These are phyloP conservation scores for Nibea coibor DNA, from an alignment of 2,113 vertebrate species.

Conservation along the genomic window DNA sequence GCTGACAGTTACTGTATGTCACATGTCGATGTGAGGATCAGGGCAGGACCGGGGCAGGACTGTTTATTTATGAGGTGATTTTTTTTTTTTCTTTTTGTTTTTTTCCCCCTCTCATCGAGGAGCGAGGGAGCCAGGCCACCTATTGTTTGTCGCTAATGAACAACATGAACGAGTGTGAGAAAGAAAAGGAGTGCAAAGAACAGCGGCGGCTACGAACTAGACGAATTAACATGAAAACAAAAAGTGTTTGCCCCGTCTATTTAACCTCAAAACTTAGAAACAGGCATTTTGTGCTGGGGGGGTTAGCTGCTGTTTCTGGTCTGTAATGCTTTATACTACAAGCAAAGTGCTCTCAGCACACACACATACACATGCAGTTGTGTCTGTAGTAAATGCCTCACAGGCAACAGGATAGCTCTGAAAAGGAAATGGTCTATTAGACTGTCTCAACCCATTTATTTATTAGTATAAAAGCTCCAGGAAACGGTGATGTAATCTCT, in stretches of 20 bases:
- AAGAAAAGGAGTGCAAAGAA: conserved; percentile 44
- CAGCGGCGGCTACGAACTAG: conserved; percentile 56
- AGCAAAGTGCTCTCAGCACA: conserved; percentile 43
- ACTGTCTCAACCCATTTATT: conserved; percentile 73
- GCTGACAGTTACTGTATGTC: not conserved
- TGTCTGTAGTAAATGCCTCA: conserved; percentile 59
- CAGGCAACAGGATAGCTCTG: conserved; percentile 68
- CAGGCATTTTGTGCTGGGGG: conserved; percentile 6
- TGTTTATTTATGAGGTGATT: conserved; percentile 78
- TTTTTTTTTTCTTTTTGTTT: no score
- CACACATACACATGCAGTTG: conserved; percentile 8
- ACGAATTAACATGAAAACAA: conserved; percentile 55
- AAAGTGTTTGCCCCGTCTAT: conserved; percentile 28
- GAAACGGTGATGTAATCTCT: conserved; percentile 72
- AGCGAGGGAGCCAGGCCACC: conserved; percentile 49
- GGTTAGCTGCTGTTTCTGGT: conserved; percentile 4
- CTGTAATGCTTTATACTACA: conserved; percentile 39
- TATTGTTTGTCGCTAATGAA: conserved; percentile 68
- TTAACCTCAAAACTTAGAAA: conserved; percentile 44
- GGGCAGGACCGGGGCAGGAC: conserved; percentile 45
- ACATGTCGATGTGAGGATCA: conserved; percentile 13
- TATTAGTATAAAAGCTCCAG: conserved; percentile 71
- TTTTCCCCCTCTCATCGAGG: conserved; percentile 54
- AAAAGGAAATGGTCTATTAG: conserved; percentile 78
- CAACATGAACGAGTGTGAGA: conserved; percentile 78